Percentiles rank a stretch among this genome's conserved stretches.
Evolutionary conservation across 1,140 invertebrate genomes (phyloP).

Genomic region (Archegozetes longisetosus): DNA sequence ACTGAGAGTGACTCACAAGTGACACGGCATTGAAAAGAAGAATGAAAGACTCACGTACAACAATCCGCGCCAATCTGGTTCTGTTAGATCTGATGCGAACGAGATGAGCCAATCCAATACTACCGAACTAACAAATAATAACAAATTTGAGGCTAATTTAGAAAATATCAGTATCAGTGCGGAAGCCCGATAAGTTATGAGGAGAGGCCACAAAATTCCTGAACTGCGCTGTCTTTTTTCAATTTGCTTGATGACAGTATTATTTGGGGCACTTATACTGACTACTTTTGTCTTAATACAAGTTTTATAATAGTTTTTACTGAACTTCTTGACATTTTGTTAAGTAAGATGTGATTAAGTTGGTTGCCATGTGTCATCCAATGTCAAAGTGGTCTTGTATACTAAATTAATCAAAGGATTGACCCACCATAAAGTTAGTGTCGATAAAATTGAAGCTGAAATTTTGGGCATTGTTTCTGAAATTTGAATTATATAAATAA

Average conservation of each 20-base stretch:
- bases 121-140: constrained; percentile 74
- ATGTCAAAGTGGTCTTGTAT: constrained; percentile 9
- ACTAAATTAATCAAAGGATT: constrained; percentile 32
- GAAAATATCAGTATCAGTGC: constrained; percentile 59
- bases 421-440: constrained; percentile 81
- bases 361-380: constrained; percentile 1
- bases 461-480: constrained; percentile 45
- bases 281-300: constrained; percentile 25
- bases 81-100: constrained; percentile 24
- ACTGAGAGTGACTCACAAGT: constrained; percentile 38
- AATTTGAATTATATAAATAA: not conserved
- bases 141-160: constrained; percentile 63
- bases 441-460: constrained; percentile 65
- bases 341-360: not conserved
- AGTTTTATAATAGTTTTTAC: constrained; percentile 60
- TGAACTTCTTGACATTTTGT: constrained; percentile 48
- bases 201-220: constrained; percentile 30
- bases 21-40: constrained; percentile 6
- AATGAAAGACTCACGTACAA: constrained; percentile 16
- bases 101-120: constrained; percentile 10
- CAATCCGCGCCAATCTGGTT: constrained; percentile 44
- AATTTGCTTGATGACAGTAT: not conserved
- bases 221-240: constrained; percentile 6
- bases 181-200: constrained; percentile 56
- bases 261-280: constrained; percentile 14